Percentiles rank a stretch among this genome's conserved stretches.
These are phyloP conservation scores for Philhelius pedissequus DNA, from an alignment of 2,888 invertebrate species.

Conservation along the genomic window DNA sequence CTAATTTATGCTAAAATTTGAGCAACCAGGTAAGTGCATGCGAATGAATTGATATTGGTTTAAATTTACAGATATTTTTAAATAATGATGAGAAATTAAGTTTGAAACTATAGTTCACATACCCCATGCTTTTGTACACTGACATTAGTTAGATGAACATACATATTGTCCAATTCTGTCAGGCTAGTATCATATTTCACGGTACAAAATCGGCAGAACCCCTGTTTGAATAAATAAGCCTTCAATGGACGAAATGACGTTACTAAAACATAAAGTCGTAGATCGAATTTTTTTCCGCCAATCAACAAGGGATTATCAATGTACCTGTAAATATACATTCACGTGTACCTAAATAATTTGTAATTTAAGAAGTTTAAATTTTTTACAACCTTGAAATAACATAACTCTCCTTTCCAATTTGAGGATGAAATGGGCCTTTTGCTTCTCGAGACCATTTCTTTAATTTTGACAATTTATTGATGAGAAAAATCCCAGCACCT, in stretches of 20 bases:
- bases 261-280: conserved; percentile 93
- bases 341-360: conserved; percentile 11
- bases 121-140: conserved; percentile 98
- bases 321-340: conserved; percentile 80
- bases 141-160: conserved; percentile 96
- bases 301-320: conserved; percentile 96
- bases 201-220: conserved; percentile 97
- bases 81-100: too few relatives aligned
- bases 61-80: too few relatives aligned
- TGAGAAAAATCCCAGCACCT: conserved; percentile 96
- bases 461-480: conserved; percentile 95
- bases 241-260: conserved; percentile 96
- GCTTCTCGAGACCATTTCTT: conserved; percentile 94
- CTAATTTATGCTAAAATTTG: too few relatives aligned
- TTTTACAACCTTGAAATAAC: conserved; percentile 90
- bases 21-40: too few relatives aligned
- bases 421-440: conserved; percentile 90
- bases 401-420: conserved; percentile 92
- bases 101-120: conserved; percentile 75
- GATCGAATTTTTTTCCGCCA: conserved; percentile 97
- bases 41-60: too few relatives aligned
- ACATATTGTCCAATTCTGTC: conserved; percentile 93
- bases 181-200: conserved; percentile 95
- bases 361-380: background rate
- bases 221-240: conserved; percentile 93